Evolutionary conservation across 2,113 vertebrate genomes (phyloP).

Genomic region (Eidolon helvum): DNA sequence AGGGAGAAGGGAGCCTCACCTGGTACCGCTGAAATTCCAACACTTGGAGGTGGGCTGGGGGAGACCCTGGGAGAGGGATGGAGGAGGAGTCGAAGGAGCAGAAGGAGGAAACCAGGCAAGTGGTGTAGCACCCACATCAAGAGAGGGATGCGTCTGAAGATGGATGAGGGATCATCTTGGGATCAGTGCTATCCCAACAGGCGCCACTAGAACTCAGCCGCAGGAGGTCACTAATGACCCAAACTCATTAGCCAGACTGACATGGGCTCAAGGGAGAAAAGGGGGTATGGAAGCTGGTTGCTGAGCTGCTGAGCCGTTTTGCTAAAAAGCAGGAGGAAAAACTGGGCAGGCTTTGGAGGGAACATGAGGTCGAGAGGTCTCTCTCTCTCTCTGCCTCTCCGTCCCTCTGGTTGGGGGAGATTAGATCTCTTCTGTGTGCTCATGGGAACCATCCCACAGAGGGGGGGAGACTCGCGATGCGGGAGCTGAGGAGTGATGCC

Average conservation of each 20-base stretch:
- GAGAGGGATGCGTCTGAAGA: neutral
- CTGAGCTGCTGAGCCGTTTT: neutral
- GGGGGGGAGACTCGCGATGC: too few relatives aligned
- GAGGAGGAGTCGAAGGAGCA: accelerated
- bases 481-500: neutral
- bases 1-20: neutral
- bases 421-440: neutral
- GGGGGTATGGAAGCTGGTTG: accelerated
- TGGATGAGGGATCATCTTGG: too few relatives aligned
- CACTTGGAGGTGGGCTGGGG: neutral
- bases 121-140: accelerated
- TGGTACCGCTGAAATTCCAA: accelerated
- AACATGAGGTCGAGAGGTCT: neutral
- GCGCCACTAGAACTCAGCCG: neutral
- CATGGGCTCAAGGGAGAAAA: neutral
- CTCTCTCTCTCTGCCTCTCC: neutral
- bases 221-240: neutral
- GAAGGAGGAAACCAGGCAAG: neutral
- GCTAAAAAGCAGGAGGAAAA: neutral
- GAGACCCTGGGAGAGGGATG: neutral
- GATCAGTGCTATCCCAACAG: neutral
- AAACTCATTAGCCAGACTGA: neutral
- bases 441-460: neutral
- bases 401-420: neutral
- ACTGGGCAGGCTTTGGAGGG: accelerated